A percentile compares a stretch with the other conserved stretches of the same genome.
These are phyloP conservation scores for Cranoglanis bouderius DNA, from an alignment of 2,113 vertebrate genomes.

Conservation along the genomic window DNA sequence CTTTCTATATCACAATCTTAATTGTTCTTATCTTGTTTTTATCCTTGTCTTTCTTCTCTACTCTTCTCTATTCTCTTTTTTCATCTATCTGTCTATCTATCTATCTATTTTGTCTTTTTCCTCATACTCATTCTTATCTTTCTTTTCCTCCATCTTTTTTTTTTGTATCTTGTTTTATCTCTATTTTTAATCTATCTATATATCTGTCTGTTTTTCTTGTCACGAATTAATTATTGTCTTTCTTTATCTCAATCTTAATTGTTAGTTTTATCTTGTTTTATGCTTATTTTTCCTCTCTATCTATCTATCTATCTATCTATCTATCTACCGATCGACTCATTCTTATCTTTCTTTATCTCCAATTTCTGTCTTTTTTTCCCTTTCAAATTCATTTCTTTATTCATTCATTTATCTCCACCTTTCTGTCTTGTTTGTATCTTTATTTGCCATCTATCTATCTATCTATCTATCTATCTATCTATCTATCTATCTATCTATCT, in stretches of 20 bases:
- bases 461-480: neutral
- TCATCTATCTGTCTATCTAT: neutral
- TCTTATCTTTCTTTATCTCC: neutral
- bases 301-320: neutral
- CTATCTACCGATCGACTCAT: neutral
- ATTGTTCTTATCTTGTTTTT: neutral
- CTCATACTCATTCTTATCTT: too few species aligned
- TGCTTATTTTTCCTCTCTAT: neutral
- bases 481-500: slow-evolving; percentile 5
- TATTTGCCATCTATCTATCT: neutral
- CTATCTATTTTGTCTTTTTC: too few species aligned
- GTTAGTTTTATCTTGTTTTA: neutral
- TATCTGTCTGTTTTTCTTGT: neutral
- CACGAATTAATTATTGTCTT: neutral
- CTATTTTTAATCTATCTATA: neutral
- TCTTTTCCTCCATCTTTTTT: neutral
- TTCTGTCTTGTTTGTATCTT: neutral
- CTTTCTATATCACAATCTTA: too few species aligned
- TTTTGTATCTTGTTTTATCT: neutral
- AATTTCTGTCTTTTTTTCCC: too few species aligned
- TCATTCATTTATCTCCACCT: neutral
- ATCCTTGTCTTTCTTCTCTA: neutral
- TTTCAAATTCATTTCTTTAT: too few species aligned
- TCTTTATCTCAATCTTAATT: neutral
- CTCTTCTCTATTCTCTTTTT: too few species aligned